phyloP scores from a whole-genome alignment of 2,888 invertebrate species.

The Drosophila setosimentum region DNA sequence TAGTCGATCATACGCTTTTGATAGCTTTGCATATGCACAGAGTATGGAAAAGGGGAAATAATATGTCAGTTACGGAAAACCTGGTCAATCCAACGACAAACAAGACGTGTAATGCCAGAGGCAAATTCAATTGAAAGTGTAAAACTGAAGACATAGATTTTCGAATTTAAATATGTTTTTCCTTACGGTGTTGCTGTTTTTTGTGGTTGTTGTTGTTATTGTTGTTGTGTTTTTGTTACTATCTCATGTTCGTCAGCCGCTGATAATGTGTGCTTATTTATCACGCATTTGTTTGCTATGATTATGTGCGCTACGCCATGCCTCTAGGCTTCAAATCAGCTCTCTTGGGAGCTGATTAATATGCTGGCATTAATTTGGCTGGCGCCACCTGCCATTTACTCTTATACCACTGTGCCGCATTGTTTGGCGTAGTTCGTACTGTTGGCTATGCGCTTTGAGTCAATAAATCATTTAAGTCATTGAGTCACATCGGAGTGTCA shows the following conservation, averaged over 20 bases:
- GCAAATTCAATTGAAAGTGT: conserved; percentile 1
- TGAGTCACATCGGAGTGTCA: conserved; percentile 31
- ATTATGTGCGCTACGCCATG: conserved; percentile 30
- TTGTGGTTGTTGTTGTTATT: neutral
- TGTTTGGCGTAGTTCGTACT: conserved; percentile 57
- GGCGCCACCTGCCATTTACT: neutral
- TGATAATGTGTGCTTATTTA: conserved; percentile 31
- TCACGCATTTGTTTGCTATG: conserved; percentile 24
- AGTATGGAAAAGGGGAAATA: conserved; percentile 57
- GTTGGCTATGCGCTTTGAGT: conserved; percentile 47
- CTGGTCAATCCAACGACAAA: conserved; percentile 45
- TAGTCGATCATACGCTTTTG: neutral
- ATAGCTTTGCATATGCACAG: neutral
- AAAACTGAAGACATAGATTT: conserved; percentile 28
- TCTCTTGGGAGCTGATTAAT: conserved; percentile 41
- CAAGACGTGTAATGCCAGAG: conserved; percentile 25
- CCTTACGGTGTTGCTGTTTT: neutral
- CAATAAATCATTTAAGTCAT: conserved; percentile 44
- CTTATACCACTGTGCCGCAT: conserved; percentile 50
- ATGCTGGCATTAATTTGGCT: conserved; percentile 30
- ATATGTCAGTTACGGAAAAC: conserved; percentile 70
- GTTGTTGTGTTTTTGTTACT: conserved; percentile 9
- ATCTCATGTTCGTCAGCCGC: conserved; percentile 26
- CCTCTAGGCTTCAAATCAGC: neutral
- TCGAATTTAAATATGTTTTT: conserved; percentile 35